Evolutionary conservation across 2,113 vertebrate genomes (phyloP).

Genomic region (Rhombomys opimus): DNA sequence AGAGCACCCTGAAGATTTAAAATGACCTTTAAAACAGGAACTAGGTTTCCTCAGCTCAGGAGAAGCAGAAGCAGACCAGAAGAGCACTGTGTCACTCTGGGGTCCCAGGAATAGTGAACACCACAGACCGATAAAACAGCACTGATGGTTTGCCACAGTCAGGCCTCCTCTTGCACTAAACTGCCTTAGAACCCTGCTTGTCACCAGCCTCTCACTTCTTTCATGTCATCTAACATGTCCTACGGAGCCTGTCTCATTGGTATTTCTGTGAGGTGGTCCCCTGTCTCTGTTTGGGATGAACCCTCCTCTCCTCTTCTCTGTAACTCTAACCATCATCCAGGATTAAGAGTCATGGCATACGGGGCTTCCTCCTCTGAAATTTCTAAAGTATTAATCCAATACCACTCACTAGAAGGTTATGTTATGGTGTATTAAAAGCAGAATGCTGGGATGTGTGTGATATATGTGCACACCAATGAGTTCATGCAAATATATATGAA

Average conservation of each 20-base stretch:
- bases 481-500: neutral
- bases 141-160: neutral
- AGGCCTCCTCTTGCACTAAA: neutral
- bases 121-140: neutral
- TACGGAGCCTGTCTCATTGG: neutral
- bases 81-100: neutral
- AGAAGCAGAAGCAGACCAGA: neutral
- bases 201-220: neutral
- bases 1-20: conserved; percentile 40
- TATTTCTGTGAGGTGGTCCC: neutral
- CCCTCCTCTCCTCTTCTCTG: neutral
- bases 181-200: neutral
- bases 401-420: neutral
- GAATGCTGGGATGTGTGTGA: neutral
- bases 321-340: neutral
- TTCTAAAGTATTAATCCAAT: neutral
- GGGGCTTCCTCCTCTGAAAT: neutral
- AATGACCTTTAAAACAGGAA: conserved; percentile 57
- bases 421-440: neutral
- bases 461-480: neutral
- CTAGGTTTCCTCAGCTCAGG: neutral
- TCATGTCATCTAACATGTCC: neutral
- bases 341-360: neutral
- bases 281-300: neutral
- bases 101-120: neutral